phyloP scores from a whole-genome alignment of 2,113 vertebrate genomes.

The Onychostoma macrolepis region DNA sequence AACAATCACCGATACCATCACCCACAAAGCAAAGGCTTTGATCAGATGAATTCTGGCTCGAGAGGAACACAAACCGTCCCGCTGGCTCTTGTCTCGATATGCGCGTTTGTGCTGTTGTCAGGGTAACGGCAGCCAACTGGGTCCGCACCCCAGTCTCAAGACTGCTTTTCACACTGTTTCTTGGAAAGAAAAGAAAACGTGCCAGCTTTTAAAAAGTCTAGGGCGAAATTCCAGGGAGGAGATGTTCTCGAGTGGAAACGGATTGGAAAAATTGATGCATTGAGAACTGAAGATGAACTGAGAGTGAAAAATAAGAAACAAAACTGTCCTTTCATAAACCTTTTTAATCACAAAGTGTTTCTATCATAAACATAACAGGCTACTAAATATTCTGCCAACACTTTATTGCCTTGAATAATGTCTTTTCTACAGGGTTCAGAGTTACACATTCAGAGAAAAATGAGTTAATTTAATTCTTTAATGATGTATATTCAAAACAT shows the following conservation, averaged over 20 bases:
- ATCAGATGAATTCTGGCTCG: constrained; percentile 55
- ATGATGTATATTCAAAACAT: constrained; percentile 55
- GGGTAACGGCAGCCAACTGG: constrained; percentile 64
- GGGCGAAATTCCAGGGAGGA: not conserved
- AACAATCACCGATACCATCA: constrained; percentile 67
- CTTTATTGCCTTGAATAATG: constrained; percentile 22
- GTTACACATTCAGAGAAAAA: constrained; percentile 42
- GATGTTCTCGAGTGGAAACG: not conserved
- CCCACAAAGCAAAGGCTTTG: constrained; percentile 62
- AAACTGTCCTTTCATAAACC: constrained; percentile 1
- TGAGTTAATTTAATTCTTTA: constrained; percentile 55
- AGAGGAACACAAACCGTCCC: constrained; percentile 54
- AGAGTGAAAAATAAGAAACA: not conserved
- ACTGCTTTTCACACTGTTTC: constrained; percentile 5
- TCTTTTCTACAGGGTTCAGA: constrained; percentile 24
- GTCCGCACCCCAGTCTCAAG: constrained; percentile 14
- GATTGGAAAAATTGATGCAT: not conserved
- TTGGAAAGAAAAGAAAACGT: not conserved
- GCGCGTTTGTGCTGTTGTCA: constrained; percentile 62
- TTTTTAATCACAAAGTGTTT: constrained; percentile 16
- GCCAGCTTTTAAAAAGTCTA: not conserved
- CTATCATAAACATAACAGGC: not conserved
- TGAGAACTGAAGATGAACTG: not conserved
- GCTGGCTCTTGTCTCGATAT: constrained; percentile 62
- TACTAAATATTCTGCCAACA: constrained; percentile 11